A percentile compares a stretch with the other conserved stretches of the same genome.
Conservation (phyloP, 2,113 vertebrate genomes). For the Phocoena phocoena region DNA sequence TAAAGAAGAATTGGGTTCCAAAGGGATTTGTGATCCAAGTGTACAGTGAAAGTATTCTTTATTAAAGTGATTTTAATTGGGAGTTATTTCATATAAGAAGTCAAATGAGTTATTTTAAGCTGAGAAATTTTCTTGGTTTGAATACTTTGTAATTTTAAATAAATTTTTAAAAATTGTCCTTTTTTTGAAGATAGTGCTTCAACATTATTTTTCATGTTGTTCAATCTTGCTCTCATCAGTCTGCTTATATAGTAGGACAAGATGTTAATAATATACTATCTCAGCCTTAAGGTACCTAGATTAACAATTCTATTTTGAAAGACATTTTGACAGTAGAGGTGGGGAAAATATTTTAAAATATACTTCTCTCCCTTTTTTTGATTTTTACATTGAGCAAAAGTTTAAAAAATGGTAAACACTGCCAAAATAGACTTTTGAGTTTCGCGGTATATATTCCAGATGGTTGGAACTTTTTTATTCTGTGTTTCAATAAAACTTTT, state of each 20-base stretch:
- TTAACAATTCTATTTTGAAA: not conserved
- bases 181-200: not conserved
- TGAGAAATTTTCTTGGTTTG: too few species aligned
- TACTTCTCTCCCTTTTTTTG: not conserved
- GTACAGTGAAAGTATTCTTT: not conserved
- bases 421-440: not conserved
- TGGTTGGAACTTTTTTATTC: not conserved
- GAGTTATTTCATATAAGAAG: not conserved
- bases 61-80: not conserved
- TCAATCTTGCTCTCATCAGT: not conserved
- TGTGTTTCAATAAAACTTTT: not conserved
- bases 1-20: not conserved
- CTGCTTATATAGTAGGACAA: not conserved
- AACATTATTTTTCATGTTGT: conserved; percentile 35
- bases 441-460: not conserved
- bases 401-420: not conserved
- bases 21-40: not conserved
- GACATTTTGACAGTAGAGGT: not conserved
- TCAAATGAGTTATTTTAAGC: not conserved
- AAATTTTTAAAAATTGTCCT: not conserved
- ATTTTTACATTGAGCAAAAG: not conserved
- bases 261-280: not conserved
- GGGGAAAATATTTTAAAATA: not conserved
- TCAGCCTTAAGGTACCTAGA: not conserved
- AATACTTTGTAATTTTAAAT: not conserved